Base-by-base conservation (phyloP, 2,888 invertebrate species). In the Leptinotarsa peninsularis region DNA sequence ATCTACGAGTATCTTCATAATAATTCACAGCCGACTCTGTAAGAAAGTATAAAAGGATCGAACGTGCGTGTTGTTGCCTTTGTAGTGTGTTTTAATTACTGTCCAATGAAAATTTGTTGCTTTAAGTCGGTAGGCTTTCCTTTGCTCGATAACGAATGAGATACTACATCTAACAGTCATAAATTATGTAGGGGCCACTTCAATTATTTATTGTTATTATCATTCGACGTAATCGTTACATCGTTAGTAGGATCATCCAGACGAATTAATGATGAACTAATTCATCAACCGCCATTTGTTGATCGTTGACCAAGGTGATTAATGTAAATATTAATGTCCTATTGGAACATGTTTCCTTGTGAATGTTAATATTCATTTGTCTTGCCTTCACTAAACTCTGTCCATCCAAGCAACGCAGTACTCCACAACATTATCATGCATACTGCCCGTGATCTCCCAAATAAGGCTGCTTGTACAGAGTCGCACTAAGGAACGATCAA, bases 1-100 rank as follows among this genome's bases (percentile, higher is more conserved):
- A 43, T 43, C 43, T 43, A 43, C 3, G 10, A 43, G 13, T 43
- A 43, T 43, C 43, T 43, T 13, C 1, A 43, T 43, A 10, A 10
- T 43, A 43, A 43, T 10, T 43, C 43, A 43, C 10, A 43, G 43
- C 43, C 43, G 43, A 43, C 43, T 43, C 43, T 43, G 43, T 43
- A 43, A 43, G 43, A 10, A 43, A 43, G 43, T 43, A 43, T 3
- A 43, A 43, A 43, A 43, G 43, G 10, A 43, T 43, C 43, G 72
- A 75, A 78, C 56, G 79, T 81, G 83, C 83, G 82, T 82, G 82
- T 78, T 79, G 75, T 72, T 78, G 75, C 77, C 77, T 79, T 76
- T 76, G 76, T 80, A 75, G 72, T 74, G 73, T 52, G 33, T 74
- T 76, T 71, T 70, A 68, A 52, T 68, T 49, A 70, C 21, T 49